Conservation (phyloP, 2,113 vertebrate genomes). For the Oenanthe oenanthe region DNA sequence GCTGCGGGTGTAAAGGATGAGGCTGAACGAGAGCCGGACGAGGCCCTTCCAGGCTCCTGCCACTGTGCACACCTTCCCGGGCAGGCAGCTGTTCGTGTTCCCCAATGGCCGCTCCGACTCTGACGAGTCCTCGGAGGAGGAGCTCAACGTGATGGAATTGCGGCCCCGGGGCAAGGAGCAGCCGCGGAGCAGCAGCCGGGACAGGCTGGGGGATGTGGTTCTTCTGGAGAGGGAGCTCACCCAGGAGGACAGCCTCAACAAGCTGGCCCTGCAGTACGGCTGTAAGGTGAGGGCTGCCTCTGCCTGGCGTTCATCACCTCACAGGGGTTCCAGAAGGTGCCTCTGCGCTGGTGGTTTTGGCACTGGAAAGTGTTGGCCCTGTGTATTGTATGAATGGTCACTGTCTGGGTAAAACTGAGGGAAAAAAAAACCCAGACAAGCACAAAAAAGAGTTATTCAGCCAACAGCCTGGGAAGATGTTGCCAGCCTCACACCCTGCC, state of each 20-base stretch:
- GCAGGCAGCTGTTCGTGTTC: constrained; percentile 88
- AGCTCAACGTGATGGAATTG: constrained; percentile 75
- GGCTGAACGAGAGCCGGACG: constrained; percentile 75
- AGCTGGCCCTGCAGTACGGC: constrained; percentile 92
- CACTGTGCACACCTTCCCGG: constrained; percentile 78
- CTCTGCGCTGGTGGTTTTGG: not conserved
- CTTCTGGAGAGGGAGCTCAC: constrained; percentile 83
- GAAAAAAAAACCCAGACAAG: not conserved
- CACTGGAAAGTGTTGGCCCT: too few species aligned
- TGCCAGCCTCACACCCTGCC: not conserved
- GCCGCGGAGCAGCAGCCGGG: constrained; percentile 29
- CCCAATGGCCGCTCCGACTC: constrained; percentile 64
- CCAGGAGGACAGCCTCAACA: constrained; percentile 88
- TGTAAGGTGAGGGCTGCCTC: constrained; percentile 84
- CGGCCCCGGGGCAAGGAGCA: constrained; percentile 72
- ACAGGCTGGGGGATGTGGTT: constrained; percentile 64
- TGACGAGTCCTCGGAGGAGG: constrained; percentile 79
- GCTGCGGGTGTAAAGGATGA: constrained; percentile 74
- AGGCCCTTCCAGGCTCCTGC: constrained; percentile 87
- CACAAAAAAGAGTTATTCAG: not conserved
- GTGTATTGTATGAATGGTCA: not conserved
- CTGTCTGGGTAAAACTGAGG: not conserved
- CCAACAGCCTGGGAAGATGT: not conserved
- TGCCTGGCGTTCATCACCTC: accelerated
- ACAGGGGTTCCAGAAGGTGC: too few species aligned